Evolutionary conservation across 2,113 vertebrate genomes (phyloP), one percentile per base, ranked within the genome.

Genomic region (Aptenodytes patagonicus): DNA sequence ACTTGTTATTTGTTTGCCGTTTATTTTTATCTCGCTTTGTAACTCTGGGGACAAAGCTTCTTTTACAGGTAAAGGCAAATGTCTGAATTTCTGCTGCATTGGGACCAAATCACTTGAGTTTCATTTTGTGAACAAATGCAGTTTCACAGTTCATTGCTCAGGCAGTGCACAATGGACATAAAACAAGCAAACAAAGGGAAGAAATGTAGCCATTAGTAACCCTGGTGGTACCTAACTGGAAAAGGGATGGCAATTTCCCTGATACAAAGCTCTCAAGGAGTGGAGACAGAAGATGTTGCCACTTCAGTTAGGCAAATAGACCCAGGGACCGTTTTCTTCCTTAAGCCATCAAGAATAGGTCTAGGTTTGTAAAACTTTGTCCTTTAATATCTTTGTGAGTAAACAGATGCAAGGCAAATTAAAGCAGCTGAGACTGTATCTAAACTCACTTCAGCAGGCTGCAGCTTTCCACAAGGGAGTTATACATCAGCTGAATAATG

Each of bases 71-170:
- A 83, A 86, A 87, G 42, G 29, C 17, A 80, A 95, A 89, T 44
- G 32, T 77, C 79, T 90, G 64, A 72, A 70, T 84, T 95, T 94
- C 64, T 89, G 42, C 60, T 91, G 52, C 70, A 38, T 4, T 58
- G 81, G 57, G 44, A 72, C 44, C 21, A 97, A 90, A 85, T 60
- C 44, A 20, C 44, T 82, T 82, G 46, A 75, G 69, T 78, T 93
- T 85, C 22, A 32, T 87, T 89, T 71, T 68, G 61, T 52, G 62
- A 91, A 69, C 58, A 88, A 95, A 93, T 28, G 40, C 51, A 38
- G 54, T 88, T 96, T 91, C 95, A 92, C 62, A 80, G 82, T 51
- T 95, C 62, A 25, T 91, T 93, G 87, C 52, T 85, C 87, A 82
- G 47, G 70, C 26, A 55, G 31, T 52, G 70, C 44, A 49, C 29